Evolutionary conservation across 1,140 invertebrate genomes (phyloP), one percentile per base, ranked within the genome.

Genomic region (Eumeta japonica): DNA sequence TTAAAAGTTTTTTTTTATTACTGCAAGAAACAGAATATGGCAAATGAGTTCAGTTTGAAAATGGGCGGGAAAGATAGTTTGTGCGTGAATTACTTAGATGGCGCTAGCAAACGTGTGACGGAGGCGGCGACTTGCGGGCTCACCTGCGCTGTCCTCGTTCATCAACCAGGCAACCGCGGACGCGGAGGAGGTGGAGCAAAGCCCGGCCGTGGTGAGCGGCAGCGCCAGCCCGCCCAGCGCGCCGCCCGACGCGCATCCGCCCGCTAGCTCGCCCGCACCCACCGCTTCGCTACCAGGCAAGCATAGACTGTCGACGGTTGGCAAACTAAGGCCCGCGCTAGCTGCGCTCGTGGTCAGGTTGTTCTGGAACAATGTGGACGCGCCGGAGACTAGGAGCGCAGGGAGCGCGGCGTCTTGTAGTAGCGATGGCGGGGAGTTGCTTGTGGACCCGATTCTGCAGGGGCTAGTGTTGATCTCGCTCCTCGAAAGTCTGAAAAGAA

Each of bases 111-210:
- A 24, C n/a, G 20, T 24, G 20, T n/a, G n/a, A n/a, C n/a, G n/a
- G n/a, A n/a, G n/a, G n/a, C n/a, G n/a, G n/a, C n/a, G n/a, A 16
- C 35, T 35, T 24, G 7, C 15, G 14, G 16, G 15, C 52, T 56
- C 39, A 70, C 68, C 65, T 46, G 62, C 59, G 40, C 68, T 73
- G 60, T 73, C 68, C 46, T 73, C 68, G 68, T 73, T 73, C 68
- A 73, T 73, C 56, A 73, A 71, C 68, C 68, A 73, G 53, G 68
- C 68, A 32, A 70, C 65, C 19, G 65, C 60, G 41, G 67, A 63
- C 32, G 65, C 58, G 16, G 44, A 66, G 24, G 65, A 61, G 39
- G 68, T 66, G 3, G 68, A 67, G 56, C 67, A 70, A 42, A 71
- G 39, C 13, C 63, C 65, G 16, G 55, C 58, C 13, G 61, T 37